A percentile compares a stretch with the other conserved stretches of the same genome.
Conservation (phyloP, 2,113 vertebrate genomes). For the Noctilio leporinus region DNA sequence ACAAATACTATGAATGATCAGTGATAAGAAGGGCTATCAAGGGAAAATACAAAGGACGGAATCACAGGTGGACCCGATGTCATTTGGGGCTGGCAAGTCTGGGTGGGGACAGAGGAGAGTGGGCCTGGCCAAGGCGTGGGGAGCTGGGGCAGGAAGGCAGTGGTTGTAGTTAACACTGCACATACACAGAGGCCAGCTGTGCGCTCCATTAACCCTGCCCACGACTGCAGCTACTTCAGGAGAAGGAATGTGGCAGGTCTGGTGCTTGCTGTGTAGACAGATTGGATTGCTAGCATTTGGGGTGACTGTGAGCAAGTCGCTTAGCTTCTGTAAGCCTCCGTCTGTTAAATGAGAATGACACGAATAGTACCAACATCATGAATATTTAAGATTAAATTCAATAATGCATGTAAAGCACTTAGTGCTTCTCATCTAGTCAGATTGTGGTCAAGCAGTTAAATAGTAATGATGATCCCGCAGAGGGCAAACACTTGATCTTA, state of each 20-base stretch:
- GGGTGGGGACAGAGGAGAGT: neutral
- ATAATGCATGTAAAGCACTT: neutral
- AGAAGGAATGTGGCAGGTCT: neutral
- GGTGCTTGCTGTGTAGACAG: neutral
- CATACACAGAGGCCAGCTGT: fast-evolving
- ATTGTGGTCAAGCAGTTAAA: neutral
- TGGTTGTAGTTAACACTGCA: fast-evolving
- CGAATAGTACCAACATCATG: neutral
- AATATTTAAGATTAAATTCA: neutral
- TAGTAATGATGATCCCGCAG: neutral
- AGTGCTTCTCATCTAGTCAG: neutral
- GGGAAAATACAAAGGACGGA: neutral
- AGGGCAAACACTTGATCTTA: neutral
- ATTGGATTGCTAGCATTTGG: neutral
- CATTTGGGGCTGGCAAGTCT: neutral
- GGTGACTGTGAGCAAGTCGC: neutral
- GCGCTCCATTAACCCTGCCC: neutral
- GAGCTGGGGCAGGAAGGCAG: neutral
- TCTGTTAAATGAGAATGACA: neutral
- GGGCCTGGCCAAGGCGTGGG: neutral
- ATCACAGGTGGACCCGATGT: neutral
- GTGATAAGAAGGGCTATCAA: neutral
- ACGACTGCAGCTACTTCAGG: neutral
- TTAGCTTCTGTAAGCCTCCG: neutral
- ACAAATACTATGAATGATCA: neutral